These are phyloP conservation scores for Corynorhinus townsendii DNA, from an alignment of 2,113 vertebrate species.

Conservation along the genomic window DNA sequence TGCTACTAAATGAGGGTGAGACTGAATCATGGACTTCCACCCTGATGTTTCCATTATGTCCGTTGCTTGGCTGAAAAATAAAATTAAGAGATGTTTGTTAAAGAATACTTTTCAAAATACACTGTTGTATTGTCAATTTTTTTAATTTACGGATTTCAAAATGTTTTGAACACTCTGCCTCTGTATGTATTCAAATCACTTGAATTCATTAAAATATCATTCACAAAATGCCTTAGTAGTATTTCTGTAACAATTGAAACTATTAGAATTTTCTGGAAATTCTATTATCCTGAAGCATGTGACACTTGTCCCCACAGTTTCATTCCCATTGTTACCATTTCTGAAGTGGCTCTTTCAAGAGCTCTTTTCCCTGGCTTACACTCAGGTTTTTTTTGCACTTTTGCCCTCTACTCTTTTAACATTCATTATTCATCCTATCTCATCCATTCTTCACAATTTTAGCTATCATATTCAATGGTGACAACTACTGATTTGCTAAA, in stretches of 20 bases:
- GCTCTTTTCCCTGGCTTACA: background rate
- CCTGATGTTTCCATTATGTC: conserved; percentile 99
- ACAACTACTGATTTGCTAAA: background rate
- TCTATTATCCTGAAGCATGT: background rate
- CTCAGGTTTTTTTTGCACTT: background rate
- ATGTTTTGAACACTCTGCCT: background rate
- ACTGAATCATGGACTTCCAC: conserved; percentile 99
- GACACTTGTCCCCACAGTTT: background rate
- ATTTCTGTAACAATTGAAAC: background rate
- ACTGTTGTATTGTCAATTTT: background rate
- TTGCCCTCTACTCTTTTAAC: background rate
- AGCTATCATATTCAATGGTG: background rate
- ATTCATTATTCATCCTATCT: background rate
- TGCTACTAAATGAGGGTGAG: conserved; percentile 98
- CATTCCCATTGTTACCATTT: background rate
- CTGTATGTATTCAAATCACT: background rate
- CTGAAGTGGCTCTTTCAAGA: background rate
- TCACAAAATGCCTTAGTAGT: background rate
- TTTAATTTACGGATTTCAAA: background rate
- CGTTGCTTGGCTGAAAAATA: conserved; percentile 91
- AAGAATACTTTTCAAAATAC: conserved; percentile 24
- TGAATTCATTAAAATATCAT: background rate
- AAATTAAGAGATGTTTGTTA: conserved; percentile 45
- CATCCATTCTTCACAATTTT: background rate
- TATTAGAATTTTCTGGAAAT: background rate